Base-by-base conservation (phyloP, 2,888 invertebrate species). In the Agrochola circellaris region DNA sequence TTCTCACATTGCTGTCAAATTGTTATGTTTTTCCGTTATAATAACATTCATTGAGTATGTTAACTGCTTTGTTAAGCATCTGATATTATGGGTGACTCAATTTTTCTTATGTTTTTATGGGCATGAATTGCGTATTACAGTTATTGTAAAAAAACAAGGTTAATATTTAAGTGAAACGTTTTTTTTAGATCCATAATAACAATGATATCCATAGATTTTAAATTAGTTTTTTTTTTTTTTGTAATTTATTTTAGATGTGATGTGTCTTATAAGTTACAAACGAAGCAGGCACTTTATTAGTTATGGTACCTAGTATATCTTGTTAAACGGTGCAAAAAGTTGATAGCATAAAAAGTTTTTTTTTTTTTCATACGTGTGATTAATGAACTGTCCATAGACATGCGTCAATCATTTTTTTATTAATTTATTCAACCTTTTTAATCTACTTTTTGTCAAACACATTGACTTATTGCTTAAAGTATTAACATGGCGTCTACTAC, bases 341-440 rank as follows among this genome's bases (percentile, higher is more conserved):
- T 34, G n/a, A 20, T 60, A 45, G 13, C 5, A 30, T 30, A 42
- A 42, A 70, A 71, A 62, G 30, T 0, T 9, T 9, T 20, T 17
- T 6, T 7, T 20, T 48, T 48, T 60, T 68, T 38, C 2, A 8
- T 51, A 48, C 54, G 7, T 17, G 2, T 0, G 8, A 62, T 45
- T 74, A 51, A 73, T 48, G n/a, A 56, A 15, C 17, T 48, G 48
- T 38, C 73, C 7, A n/a, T 61, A n/a, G 38, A 42, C 26, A 69
- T 34, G 48, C 51, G 76, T 79, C 84, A 84, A 75, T 56, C 8
- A n/a, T 76, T 13, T 65, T 77, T 77, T 66, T 54, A 17, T 69
- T 1, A 8, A 66, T 69, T 80, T 66, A 51, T 83, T 58, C 13
- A 68, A 77, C 73, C 8, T 38, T 51, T 26, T 34, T 61, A 20